Base-by-base conservation (phyloP, 2,113 vertebrate genomes). In the Ramphastos sulfuratus region DNA sequence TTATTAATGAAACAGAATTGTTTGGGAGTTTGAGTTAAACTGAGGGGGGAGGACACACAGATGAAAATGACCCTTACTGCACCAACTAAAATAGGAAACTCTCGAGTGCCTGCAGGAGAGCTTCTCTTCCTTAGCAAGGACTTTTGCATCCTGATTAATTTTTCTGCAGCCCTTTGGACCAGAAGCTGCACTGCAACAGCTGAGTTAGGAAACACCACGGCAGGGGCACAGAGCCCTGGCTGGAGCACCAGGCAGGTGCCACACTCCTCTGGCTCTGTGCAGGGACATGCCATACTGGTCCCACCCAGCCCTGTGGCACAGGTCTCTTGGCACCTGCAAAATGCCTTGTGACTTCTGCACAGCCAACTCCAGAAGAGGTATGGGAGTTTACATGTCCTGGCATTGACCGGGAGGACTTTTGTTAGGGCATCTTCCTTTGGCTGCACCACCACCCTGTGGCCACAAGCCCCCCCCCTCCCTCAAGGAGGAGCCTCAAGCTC, bases 231-330 rank as follows among this genome's bases (percentile, higher is more conserved):
- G 69, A 87, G 30, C 18, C 23, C 12, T 18, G 9, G 3, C 58
- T 83, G 63, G 33, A 42, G 72, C 1, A 1, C 13, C 15, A 5
- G 5, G 31, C 1, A 7, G 18, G 12, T 55, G 63, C 67, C 1
- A 1, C 0, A 2, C 6, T 55, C 4, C 21, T 19, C 39, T 70
- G 63, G 28, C 28, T 90, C 67, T 1, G 0, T 60, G 46, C 39
- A 66, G 72, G 54, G 63, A 25, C 3, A 0, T 71, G 46, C 54
- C 13, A 4, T 13, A 27, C 24, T 8, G 15, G 18, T 67, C n/a
- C 37, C 48, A 63, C 42, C 25, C 52, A 63, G n/a, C 63, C 42
- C 35, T 3, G 0, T 1, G 2, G 37, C 4, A 3, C 25, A 72
- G 42, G 44, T 30, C 1, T 12, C 48, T 3, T 35, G n/a, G n/a